Conservation (phyloP, 2,888 invertebrate species). For the Emesis castigata region DNA sequence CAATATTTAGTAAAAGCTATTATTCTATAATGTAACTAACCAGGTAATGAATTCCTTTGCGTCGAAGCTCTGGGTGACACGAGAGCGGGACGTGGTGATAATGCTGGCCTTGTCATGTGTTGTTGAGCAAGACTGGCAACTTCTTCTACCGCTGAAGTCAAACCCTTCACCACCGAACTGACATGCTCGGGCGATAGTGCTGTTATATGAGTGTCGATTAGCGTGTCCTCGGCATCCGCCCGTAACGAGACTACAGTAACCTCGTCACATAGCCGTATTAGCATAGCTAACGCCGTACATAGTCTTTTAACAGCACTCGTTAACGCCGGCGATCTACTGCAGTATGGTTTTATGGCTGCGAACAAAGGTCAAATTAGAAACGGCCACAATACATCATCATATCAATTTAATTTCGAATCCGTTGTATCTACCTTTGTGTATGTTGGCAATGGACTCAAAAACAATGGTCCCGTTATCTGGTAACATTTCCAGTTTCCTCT, state of each 20-base stretch:
- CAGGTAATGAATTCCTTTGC: slow-evolving; percentile 85
- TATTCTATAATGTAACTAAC: too few species aligned
- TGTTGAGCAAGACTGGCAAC: slow-evolving; percentile 94
- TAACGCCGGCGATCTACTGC: slow-evolving; percentile 90
- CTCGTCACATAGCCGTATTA: slow-evolving; percentile 97
- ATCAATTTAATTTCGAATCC: neutral
- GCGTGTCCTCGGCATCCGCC: slow-evolving; percentile 83
- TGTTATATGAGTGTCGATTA: slow-evolving; percentile 77
- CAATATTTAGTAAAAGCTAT: too few species aligned
- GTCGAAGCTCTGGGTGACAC: slow-evolving; percentile 84
- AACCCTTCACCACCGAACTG: slow-evolving; percentile 80
- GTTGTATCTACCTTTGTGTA: slow-evolving; percentile 90
- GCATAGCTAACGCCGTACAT: slow-evolving; percentile 95
- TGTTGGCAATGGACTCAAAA: slow-evolving; percentile 96
- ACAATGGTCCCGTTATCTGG: slow-evolving; percentile 98
- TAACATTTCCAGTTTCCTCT: slow-evolving; percentile 97
- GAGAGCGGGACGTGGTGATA: slow-evolving; percentile 82
- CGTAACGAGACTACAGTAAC: slow-evolving; percentile 93
- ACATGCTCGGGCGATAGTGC: slow-evolving; percentile 82
- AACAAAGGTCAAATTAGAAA: neutral
- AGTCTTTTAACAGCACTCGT: slow-evolving; percentile 95
- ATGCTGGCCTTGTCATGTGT: slow-evolving; percentile 91
- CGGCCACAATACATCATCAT: neutral
- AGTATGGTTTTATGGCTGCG: slow-evolving; percentile 86
- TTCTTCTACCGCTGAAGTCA: slow-evolving; percentile 81